These are phyloP conservation scores for Ochropacha duplaris DNA, from an alignment of 2,888 invertebrate genomes.

Conservation along the genomic window DNA sequence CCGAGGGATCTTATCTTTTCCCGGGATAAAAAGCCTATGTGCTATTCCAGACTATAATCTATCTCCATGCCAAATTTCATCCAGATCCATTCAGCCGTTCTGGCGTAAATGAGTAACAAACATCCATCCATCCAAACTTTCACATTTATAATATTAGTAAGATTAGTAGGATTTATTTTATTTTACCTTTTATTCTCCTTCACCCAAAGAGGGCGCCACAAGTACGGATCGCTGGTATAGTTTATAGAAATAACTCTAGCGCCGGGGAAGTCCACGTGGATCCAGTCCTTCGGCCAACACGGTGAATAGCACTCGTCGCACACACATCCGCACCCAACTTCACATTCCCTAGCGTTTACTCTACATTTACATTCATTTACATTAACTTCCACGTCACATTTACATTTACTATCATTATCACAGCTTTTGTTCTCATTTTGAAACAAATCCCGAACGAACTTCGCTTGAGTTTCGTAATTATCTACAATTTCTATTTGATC, in stretches of 20 bases:
- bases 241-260: conserved; percentile 91
- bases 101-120: too few species aligned
- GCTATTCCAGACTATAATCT: too few species aligned
- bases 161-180: too few species aligned
- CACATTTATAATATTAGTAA: too few species aligned
- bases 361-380: conserved; percentile 8
- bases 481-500: conserved; percentile 51
- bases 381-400: not conserved
- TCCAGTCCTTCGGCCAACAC: conserved; percentile 95
- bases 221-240: conserved; percentile 90
- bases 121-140: too few species aligned
- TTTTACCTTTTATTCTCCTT: conserved; percentile 84
- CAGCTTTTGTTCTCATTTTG: conserved; percentile 29
- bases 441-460: conserved; percentile 68
- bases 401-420: conserved; percentile 12
- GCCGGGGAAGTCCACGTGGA: conserved; percentile 89
- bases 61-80: too few species aligned
- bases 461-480: conserved; percentile 64
- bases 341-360: conserved; percentile 39
- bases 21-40: too few species aligned
- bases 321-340: conserved; percentile 66
- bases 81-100: too few species aligned
- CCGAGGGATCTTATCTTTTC: too few species aligned
- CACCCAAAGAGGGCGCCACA: conserved; percentile 90
- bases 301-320: conserved; percentile 80